Percentiles rank a stretch among this genome's conserved stretches.
phyloP scores from a whole-genome alignment of 2,888 invertebrate genomes.

The Alentia gelatinosa region DNA sequence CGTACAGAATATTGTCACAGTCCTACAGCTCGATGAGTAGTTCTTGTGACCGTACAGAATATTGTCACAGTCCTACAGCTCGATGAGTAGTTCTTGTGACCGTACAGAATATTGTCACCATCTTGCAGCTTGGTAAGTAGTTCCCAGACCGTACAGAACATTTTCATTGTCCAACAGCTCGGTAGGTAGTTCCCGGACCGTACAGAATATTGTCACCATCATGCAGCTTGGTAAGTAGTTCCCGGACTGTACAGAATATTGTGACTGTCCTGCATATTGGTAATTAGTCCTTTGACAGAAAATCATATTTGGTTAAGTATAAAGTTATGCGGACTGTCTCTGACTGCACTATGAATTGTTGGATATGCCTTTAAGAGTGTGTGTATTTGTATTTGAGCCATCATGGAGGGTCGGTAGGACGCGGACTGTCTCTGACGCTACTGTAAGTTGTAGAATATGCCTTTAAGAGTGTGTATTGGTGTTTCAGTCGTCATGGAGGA shows the following conservation, averaged over 20 bases:
- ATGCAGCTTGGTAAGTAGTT: not conserved
- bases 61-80: not conserved
- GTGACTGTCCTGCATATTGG: not conserved
- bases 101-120: not conserved
- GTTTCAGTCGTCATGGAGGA: no score
- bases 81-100: not conserved
- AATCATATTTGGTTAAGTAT: no score
- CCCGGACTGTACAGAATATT: not conserved
- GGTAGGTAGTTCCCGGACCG: not conserved
- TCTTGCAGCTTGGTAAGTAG: not conserved
- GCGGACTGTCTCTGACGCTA: no score
- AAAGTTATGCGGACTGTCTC: no score
- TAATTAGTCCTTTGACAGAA: not conserved
- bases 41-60: not conserved
- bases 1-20: not conserved
- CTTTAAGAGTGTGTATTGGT: no score
- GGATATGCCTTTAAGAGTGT: no score
- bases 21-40: not conserved
- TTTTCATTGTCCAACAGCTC: not conserved
- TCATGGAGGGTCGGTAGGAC: no score
- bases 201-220: not conserved
- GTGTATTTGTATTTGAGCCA: no score
- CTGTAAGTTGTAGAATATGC: no score
- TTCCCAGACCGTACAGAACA: not conserved
- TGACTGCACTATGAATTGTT: no score